Evolutionary conservation across 1,140 invertebrate genomes (phyloP), one percentile per base, ranked within the genome.

Genomic region (Amyelois transitella): DNA sequence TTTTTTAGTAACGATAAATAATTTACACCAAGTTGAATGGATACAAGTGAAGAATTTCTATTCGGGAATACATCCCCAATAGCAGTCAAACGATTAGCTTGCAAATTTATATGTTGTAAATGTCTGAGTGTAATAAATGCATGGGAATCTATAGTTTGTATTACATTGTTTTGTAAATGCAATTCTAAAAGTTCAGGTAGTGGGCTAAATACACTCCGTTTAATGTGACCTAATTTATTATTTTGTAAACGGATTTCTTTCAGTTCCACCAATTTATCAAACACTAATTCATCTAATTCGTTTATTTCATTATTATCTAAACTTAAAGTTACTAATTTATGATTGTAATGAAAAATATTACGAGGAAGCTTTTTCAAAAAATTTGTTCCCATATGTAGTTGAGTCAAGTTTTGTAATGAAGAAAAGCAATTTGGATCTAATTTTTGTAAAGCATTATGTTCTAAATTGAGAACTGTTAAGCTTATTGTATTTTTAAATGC

Each of bases 291-390:
- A 68, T 95, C 91, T 50, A 99, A 84, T 66, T 95, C 92, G 4
- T 90, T 90, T 43, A 99, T 95, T 80, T 93, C 92, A 89, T 99
- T 99, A 65, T 96, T 94, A 88, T 98, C 96, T 66, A 99, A 84
- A 62, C 95, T 98, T 28, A 99, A 87, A 3, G 95, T 95, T 5
- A 93, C 93, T 10, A 97, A 89, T 68, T 93, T 94, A 43, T 89
- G 88, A 73, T 94, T 96, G 60, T 91, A 90, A 53, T 92, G 89
- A 70, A 97, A 94, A 65, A 96, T 89, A 58, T 92, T 91, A 18
- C 89, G 88, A 5, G 95, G 94, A 55, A 97, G 90, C 38, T 90
- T 91, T 25, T 92, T 91, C 61, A 97, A 93, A 77, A 95, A 96
- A 81, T 98, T 98, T 60, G 94, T 94, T 74, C 95, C 94, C 59